These are phyloP conservation scores for Masnerella sp. DNA, from an alignment of 2,888 invertebrate genomes.

Conservation along the genomic window DNA sequence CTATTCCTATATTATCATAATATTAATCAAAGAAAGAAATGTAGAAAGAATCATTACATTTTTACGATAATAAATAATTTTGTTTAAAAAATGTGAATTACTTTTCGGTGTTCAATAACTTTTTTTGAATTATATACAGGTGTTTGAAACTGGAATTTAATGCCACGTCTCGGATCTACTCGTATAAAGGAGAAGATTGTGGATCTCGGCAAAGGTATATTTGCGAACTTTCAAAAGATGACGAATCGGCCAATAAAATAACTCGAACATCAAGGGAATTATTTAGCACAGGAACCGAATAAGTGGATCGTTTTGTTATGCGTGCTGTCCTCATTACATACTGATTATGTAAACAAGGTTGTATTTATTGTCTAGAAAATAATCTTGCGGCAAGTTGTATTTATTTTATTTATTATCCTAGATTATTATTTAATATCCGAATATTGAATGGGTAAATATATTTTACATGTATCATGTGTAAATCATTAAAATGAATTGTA, in stretches of 20 bases:
- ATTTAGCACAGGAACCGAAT: constrained; percentile 38
- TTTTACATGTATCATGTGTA: not conserved
- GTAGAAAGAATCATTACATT: too few relatives aligned
- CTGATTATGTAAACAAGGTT: constrained; percentile 18
- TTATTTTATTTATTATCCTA: constrained; percentile 37
- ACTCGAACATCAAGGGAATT: constrained; percentile 67
- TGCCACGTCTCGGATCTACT: constrained; percentile 81
- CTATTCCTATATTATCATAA: too few relatives aligned
- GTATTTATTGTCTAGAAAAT: constrained; percentile 22
- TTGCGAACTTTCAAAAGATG: constrained; percentile 81
- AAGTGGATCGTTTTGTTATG: constrained; percentile 7
- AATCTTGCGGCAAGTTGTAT: not conserved
- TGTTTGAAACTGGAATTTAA: constrained; percentile 85
- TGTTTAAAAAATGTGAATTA: not conserved
- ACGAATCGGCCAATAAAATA: constrained; percentile 73
- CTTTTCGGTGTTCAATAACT: too few relatives aligned
- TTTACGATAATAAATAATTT: too few relatives aligned
- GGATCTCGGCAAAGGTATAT: constrained; percentile 83
- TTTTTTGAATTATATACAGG: constrained; percentile 71
- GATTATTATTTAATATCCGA: not conserved
- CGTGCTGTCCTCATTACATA: constrained; percentile 27
- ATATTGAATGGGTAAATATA: not conserved
- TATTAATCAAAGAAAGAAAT: too few relatives aligned
- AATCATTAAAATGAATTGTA: too few relatives aligned
- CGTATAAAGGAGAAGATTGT: constrained; percentile 87